phyloP scores from a whole-genome alignment of 2,113 vertebrate species.

The Nibea albiflora region DNA sequence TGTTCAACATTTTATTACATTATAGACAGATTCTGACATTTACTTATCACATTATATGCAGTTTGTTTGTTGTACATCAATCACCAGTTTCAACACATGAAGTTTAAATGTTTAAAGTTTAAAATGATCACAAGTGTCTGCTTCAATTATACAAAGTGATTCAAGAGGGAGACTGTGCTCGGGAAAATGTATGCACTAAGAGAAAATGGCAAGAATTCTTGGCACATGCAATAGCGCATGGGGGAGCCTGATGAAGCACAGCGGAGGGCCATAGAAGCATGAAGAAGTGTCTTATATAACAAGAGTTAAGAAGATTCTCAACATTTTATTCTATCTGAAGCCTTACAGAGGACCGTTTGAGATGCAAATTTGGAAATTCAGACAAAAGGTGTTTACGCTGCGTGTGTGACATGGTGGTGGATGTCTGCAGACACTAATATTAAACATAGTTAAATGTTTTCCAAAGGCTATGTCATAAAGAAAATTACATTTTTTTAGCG shows the following conservation, averaged over 20 bases:
- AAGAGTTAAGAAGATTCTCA: neutral
- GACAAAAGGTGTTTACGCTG: too few species aligned
- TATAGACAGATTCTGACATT: neutral
- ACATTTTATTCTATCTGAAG: neutral
- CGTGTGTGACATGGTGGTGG: neutral
- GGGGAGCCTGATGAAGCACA: neutral
- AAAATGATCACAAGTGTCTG: neutral
- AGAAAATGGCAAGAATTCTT: neutral
- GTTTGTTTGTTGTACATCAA: neutral
- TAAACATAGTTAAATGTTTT: too few species aligned
- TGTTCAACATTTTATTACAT: neutral
- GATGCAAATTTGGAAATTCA: neutral
- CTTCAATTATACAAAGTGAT: neutral
- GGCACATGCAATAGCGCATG: neutral
- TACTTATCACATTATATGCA: neutral
- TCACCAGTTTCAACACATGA: too few species aligned
- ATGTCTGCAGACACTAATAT: neutral
- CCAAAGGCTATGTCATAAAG: neutral
- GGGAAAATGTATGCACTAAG: neutral
- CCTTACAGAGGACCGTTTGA: neutral
- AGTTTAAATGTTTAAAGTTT: too few species aligned
- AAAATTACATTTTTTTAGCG: constrained; percentile 1
- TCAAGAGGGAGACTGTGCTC: neutral
- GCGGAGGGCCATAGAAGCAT: neutral
- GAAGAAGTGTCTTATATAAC: neutral